Percentiles rank a stretch among this genome's conserved stretches.
phyloP scores from a whole-genome alignment of 1,140 invertebrate genomes.

The Gonatopus flavifemur region DNA sequence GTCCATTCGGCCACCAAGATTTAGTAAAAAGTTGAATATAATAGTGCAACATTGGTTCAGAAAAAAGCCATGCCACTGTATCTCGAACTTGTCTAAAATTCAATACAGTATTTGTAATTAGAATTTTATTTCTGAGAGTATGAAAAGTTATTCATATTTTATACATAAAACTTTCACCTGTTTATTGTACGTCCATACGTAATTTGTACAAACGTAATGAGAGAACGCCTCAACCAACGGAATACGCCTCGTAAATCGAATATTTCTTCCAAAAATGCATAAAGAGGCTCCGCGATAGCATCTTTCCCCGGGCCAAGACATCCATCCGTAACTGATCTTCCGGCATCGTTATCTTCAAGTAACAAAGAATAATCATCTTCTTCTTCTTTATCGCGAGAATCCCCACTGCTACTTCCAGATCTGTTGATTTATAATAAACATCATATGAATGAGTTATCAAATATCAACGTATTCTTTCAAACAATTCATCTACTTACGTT shows the following conservation, averaged over 20 bases:
- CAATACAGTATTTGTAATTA: neutral
- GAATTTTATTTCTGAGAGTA: too few species aligned
- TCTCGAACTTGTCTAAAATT: conserved; percentile 78
- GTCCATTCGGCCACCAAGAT: conserved; percentile 85
- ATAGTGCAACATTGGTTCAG: conserved; percentile 87
- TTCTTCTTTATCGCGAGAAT: conserved; percentile 60
- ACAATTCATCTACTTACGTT: conserved; percentile 61
- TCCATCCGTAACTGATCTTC: conserved; percentile 47
- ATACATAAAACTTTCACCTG: conserved; percentile 56
- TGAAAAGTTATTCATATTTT: conserved; percentile 2
- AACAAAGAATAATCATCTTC: conserved; percentile 76
- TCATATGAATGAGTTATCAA: conserved; percentile 4
- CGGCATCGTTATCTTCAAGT: conserved; percentile 60
- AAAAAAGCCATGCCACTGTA: conserved; percentile 83
- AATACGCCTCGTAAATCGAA: conserved; percentile 88
- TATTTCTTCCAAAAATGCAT: conserved; percentile 81
- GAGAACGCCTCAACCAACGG: conserved; percentile 80
- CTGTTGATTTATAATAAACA: conserved; percentile 19
- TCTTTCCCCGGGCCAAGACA: conserved; percentile 69
- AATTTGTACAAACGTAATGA: conserved; percentile 90
- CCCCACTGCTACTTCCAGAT: conserved; percentile 46
- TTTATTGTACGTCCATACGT: conserved; percentile 90
- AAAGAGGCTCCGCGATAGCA: conserved; percentile 85
- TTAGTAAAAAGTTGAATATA: conserved; percentile 82
- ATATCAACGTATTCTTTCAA: conserved; percentile 24